phyloP scores from a whole-genome alignment of 2,888 invertebrate genomes.

The Stenotaenia linearis region DNA sequence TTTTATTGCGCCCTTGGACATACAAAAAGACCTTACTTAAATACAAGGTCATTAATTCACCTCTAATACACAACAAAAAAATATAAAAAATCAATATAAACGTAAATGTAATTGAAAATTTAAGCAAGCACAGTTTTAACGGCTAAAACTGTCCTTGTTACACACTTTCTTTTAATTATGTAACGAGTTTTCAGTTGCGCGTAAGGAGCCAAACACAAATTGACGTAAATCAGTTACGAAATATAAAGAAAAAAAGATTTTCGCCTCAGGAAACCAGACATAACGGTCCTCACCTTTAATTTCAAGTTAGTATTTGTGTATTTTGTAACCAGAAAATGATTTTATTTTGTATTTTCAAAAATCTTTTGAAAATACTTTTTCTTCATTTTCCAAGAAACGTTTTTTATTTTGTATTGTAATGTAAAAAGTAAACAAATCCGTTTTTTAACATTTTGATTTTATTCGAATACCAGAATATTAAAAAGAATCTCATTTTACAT shows the following conservation, averaged over 20 bases:
- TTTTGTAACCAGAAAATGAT: too few relatives aligned
- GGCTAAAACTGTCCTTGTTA: not conserved
- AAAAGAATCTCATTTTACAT: constrained; percentile 4
- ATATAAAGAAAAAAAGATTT: not conserved
- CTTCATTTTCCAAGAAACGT: too few relatives aligned
- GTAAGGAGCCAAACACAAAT: not conserved
- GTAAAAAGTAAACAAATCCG: not conserved
- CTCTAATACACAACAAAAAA: too few relatives aligned
- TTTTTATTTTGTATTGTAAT: too few relatives aligned
- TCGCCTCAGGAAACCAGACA: not conserved
- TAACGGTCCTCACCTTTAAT: not conserved
- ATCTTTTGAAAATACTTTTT: too few relatives aligned
- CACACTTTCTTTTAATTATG: not conserved
- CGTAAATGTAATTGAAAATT: too few relatives aligned
- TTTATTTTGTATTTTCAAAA: too few relatives aligned
- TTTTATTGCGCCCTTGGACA: not conserved
- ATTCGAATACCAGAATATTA: constrained; percentile 15
- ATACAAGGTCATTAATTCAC: not conserved
- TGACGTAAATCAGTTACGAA: not conserved
- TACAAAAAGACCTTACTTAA: not conserved
- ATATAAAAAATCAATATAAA: not conserved
- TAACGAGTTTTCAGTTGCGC: not conserved
- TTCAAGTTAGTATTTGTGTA: too few relatives aligned
- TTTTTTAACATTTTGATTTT: constrained; percentile 10
- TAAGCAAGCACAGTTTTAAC: not conserved